Conservation (phyloP, 2,888 invertebrate species). For the Julus scandinavius region DNA sequence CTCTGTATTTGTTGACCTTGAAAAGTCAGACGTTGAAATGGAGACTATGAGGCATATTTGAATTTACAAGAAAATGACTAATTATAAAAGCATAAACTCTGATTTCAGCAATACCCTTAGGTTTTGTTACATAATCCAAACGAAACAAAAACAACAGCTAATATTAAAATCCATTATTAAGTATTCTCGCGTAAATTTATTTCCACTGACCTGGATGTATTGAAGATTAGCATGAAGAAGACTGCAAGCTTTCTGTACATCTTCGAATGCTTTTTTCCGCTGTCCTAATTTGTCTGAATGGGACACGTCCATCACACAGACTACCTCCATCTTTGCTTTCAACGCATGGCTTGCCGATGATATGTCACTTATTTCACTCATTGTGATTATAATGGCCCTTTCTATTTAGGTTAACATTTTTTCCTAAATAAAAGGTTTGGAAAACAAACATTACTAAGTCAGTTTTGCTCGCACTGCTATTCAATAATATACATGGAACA, state of each 20-base stretch:
- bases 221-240: constrained; percentile 83
- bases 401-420: neutral
- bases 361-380: constrained; percentile 58
- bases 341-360: constrained; percentile 53
- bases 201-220: constrained; percentile 78
- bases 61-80: neutral
- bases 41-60: neutral
- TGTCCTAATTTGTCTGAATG: constrained; percentile 78
- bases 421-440: neutral
- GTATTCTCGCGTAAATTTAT: neutral
- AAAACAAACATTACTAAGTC: neutral
- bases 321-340: constrained; percentile 83
- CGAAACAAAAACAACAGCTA: constrained; percentile 13
- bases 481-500: too few species aligned
- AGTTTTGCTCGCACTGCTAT: too few species aligned
- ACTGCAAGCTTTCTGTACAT: constrained; percentile 82
- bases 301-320: constrained; percentile 84
- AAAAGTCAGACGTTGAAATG: neutral
- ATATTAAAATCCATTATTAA: neutral
- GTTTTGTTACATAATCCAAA: neutral
- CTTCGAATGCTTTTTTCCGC: constrained; percentile 84
- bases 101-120: neutral
- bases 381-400: neutral
- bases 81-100: constrained; percentile 1
- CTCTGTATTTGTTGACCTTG: too few species aligned